A percentile compares a stretch with the other conserved stretches of the same genome.
Evolutionary conservation across 2,797 vertebrate species (phyloP).

Genomic region (Pempheris klunzingeri): DNA sequence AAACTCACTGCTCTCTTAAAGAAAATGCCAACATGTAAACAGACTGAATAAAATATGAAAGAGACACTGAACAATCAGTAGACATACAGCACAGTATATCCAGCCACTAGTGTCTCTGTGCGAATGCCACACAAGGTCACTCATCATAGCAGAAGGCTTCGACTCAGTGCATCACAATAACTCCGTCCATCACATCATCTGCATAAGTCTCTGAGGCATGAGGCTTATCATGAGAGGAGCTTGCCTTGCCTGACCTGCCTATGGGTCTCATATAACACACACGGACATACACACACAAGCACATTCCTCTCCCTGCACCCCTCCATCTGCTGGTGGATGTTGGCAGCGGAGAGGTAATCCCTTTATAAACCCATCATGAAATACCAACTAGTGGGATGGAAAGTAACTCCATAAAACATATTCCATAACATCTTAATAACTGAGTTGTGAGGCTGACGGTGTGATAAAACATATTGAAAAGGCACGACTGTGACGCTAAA

Average conservation of each 20-base stretch:
- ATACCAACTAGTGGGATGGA: constrained; percentile 44
- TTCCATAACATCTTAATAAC: constrained; percentile 41
- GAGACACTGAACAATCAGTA: constrained; percentile 18
- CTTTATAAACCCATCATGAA: constrained; percentile 53
- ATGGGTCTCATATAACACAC: constrained; percentile 68
- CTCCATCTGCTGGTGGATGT: constrained; percentile 38
- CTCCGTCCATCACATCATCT: constrained; percentile 57
- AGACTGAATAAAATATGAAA: constrained; percentile 37
- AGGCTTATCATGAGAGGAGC: constrained; percentile 60
- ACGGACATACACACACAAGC: constrained; percentile 6
- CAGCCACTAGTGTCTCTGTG: constrained; percentile 15
- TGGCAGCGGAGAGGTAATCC: constrained; percentile 53
- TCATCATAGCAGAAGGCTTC: constrained; percentile 38
- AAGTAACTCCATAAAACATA: constrained; percentile 35
- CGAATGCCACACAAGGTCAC: constrained; percentile 54
- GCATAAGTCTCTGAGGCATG: constrained; percentile 63
- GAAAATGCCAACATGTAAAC: constrained; percentile 20
- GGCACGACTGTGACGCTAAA: constrained; percentile 10
- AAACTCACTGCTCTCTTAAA: neutral
- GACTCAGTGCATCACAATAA: constrained; percentile 58
- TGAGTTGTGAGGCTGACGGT: constrained; percentile 25
- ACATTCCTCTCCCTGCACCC: constrained; percentile 5
- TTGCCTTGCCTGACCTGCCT: constrained; percentile 44
- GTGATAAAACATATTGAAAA: constrained; percentile 27
- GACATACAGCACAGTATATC: constrained; percentile 14